These are phyloP conservation scores for Sterna hirundo DNA, from an alignment of 2,113 vertebrate species.

Conservation along the genomic window DNA sequence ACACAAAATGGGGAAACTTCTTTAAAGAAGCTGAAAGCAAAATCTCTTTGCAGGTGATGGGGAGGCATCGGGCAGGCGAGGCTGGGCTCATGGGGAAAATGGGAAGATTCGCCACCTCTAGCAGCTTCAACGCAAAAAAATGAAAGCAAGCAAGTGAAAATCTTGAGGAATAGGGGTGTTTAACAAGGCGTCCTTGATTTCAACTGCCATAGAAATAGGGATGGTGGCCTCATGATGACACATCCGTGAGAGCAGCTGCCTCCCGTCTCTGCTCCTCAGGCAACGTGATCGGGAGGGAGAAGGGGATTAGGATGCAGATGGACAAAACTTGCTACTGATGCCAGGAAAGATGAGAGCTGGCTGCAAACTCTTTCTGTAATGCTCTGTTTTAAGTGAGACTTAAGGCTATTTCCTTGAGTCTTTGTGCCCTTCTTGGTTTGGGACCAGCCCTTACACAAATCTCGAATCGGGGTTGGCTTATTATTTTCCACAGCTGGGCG, in stretches of 20 bases:
- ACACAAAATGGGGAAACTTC: background rate
- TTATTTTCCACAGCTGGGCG: background rate
- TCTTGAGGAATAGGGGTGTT: background rate
- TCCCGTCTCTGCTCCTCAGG: background rate
- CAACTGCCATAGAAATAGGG: background rate
- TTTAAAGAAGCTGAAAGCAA: background rate
- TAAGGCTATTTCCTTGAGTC: background rate
- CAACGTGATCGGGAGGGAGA: background rate
- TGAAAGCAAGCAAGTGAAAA: background rate
- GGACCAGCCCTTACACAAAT: background rate
- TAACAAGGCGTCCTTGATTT: background rate
- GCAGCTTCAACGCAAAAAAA: background rate
- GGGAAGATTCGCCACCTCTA: background rate
- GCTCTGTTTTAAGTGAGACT: background rate
- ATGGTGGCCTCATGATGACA: background rate
- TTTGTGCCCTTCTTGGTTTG: background rate
- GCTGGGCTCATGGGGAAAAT: background rate
- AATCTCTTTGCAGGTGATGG: background rate
- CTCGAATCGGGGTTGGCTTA: background rate
- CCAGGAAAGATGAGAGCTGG: background rate
- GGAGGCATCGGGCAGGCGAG: background rate
- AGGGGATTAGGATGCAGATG: background rate
- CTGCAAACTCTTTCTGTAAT: background rate
- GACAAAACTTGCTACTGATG: background rate
- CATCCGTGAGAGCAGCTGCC: background rate